Evolutionary conservation across 35 echinoderm and acorn worm genomes (phyloP).

Genomic region (Patiria miniata): DNA sequence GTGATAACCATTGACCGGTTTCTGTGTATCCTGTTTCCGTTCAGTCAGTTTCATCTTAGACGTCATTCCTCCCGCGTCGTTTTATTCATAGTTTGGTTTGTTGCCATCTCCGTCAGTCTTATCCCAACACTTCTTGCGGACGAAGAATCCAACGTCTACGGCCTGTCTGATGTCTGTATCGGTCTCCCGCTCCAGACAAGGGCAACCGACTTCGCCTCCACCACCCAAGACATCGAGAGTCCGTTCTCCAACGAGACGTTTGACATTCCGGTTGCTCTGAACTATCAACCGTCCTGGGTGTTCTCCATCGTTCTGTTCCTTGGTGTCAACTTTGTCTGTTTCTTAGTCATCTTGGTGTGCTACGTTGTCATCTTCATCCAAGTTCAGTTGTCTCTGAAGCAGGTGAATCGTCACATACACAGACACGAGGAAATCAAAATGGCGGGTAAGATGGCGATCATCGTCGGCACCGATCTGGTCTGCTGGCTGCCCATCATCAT

Average conservation of each 20-base stretch:
- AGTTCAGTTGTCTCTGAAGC: background rate
- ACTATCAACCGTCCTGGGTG: constrained; percentile 47
- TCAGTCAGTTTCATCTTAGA: constrained; percentile 24
- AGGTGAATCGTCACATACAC: constrained; percentile 32
- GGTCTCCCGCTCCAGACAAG: constrained; percentile 55
- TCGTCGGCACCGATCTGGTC: constrained; percentile 64
- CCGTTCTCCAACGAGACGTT: background rate
- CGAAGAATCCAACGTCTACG: constrained; percentile 36
- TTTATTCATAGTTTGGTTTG: constrained; percentile 33
- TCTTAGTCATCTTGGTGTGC: constrained; percentile 44
- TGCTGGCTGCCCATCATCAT: constrained; percentile 81
- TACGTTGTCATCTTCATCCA: constrained; percentile 65
- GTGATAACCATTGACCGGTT: constrained; percentile 69
- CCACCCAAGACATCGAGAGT: background rate
- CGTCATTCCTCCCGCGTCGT: background rate
- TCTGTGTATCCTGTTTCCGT: constrained; percentile 54
- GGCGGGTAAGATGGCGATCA: constrained; percentile 44
- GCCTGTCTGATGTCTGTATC: constrained; percentile 65
- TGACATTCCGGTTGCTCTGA: constrained; percentile 34
- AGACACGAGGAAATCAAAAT: constrained; percentile 52
- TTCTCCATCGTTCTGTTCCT: constrained; percentile 58
- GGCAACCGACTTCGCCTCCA: constrained; percentile 37
- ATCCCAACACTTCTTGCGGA: constrained; percentile 30
- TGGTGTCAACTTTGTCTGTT: constrained; percentile 58
- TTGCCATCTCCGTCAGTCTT: constrained; percentile 33